Evolutionary conservation across 1,140 invertebrate species (phyloP).

Genomic region (Diorhabda sublineata): DNA sequence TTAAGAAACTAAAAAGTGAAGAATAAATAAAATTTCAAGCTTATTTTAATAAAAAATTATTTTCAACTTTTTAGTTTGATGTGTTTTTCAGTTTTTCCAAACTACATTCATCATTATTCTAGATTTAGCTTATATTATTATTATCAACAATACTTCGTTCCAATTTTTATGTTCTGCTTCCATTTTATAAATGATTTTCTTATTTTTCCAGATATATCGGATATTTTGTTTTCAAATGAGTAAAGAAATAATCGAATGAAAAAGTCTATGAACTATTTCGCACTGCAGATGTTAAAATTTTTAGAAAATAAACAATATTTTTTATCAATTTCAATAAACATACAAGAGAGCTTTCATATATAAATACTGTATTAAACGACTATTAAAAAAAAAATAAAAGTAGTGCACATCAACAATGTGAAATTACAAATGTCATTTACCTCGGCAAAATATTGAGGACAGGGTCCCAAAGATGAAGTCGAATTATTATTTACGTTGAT

Average conservation of each 20-base stretch:
- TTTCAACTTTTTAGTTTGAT: too few species aligned
- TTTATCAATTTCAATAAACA: neutral
- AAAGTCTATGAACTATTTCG: constrained; percentile 4
- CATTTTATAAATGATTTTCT: neutral
- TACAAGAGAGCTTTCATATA: neutral
- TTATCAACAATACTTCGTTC: neutral
- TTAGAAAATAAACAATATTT: neutral
- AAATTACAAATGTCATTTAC: constrained; percentile 22
- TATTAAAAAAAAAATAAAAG: neutral
- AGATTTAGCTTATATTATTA: neutral
- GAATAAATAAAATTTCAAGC: too few species aligned
- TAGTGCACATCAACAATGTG: neutral
- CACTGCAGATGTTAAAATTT: constrained; percentile 1
- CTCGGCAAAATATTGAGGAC: constrained; percentile 22
- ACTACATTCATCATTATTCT: neutral
- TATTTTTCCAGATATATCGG: neutral
- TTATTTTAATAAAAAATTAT: too few species aligned
- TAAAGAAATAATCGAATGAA: neutral
- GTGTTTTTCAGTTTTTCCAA: neutral
- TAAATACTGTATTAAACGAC: neutral
- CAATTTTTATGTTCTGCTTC: too few species aligned
- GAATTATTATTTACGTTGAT: constrained; percentile 8
- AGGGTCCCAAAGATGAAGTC: neutral
- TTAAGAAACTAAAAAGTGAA: too few species aligned
- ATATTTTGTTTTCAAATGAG: neutral